Evolutionary conservation across 2,113 vertebrate species (phyloP), one percentile per base, ranked within the genome.

Genomic region (Siniperca chuatsi): DNA sequence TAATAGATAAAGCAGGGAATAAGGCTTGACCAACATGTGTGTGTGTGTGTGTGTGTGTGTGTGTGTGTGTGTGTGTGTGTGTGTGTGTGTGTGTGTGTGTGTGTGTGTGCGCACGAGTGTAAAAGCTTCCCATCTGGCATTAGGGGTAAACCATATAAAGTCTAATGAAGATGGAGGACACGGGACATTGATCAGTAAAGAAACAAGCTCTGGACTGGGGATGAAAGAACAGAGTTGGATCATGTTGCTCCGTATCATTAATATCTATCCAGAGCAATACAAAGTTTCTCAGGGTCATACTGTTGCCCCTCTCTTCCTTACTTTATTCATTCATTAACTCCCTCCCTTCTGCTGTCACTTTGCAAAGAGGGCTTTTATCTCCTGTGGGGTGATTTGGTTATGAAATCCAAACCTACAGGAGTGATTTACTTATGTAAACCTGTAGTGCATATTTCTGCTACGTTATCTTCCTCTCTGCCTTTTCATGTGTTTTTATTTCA

Each of bases 81-180:
- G 46, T n/a, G 11, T 42, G 40, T 21, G n/a, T 25, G 29, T 2
- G 8, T 52, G 50, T 52, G 50, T 52, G 50, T 52, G 2, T 8
- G 18, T 2, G 18, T 52, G 50, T 7, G 12, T 15, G 46, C 1
- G 46, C 15, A 48, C 4, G 1, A 18, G 60, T 64, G 58, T 55
- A 21, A 50, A 7, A 61, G 68, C 29, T 25, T 76, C 54, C 78
- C 87, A 88, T 71, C 60, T 75, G 87, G 83, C 46, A 81, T 68
- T 60, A 3, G 58, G 40, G 75, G 52, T 18, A 44, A 86, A 69
- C 50, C 57, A 35, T 60, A 71, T 78, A 57, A 62, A 33, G 40
- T 70, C 33, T 87, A 79, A 93, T 93, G 80, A 89, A 92, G 89
- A 91, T 84, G 72, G 76, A 94, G 85, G 77, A 86, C 62, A 13